Conservation (phyloP, 2,113 vertebrate species). For the Protobothrops flavoviridis region DNA sequence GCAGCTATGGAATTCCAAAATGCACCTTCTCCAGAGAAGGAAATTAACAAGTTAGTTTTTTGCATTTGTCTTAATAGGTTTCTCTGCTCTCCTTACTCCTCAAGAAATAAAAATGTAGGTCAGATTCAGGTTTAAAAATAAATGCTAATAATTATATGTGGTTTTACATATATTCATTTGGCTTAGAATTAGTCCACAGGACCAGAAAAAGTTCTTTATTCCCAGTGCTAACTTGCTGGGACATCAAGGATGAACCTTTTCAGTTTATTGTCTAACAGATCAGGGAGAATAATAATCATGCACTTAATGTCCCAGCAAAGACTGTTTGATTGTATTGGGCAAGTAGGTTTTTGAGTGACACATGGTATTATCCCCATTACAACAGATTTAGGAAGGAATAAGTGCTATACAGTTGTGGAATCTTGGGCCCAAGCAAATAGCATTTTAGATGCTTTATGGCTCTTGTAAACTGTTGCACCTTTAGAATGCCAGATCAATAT, state of each 20-base stretch:
- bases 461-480: background rate
- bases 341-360: background rate
- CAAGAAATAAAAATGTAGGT: conserved; percentile 31
- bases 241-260: background rate
- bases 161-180: conserved; percentile 79
- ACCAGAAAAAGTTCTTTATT: conserved; percentile 37
- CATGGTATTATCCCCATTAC: background rate
- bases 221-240: conserved; percentile 10
- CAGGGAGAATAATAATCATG: background rate
- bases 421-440: background rate
- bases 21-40: background rate
- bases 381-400: background rate
- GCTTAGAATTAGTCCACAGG: conserved; percentile 69
- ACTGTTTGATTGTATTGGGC: conserved; percentile 10
- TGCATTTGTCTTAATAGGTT: conserved; percentile 18
- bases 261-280: background rate
- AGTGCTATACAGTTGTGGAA: conserved; percentile 10
- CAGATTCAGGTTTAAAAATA: conserved; percentile 75
- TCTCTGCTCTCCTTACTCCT: conserved; percentile 20
- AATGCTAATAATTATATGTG: conserved; percentile 81
- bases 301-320: background rate
- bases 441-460: background rate
- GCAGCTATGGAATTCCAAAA: background rate
- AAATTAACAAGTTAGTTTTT: conserved; percentile 1
- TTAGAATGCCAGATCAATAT: background rate